These are phyloP conservation scores for Cyclura pinguis DNA, from an alignment of 2,797 vertebrate species.

Conservation along the genomic window DNA sequence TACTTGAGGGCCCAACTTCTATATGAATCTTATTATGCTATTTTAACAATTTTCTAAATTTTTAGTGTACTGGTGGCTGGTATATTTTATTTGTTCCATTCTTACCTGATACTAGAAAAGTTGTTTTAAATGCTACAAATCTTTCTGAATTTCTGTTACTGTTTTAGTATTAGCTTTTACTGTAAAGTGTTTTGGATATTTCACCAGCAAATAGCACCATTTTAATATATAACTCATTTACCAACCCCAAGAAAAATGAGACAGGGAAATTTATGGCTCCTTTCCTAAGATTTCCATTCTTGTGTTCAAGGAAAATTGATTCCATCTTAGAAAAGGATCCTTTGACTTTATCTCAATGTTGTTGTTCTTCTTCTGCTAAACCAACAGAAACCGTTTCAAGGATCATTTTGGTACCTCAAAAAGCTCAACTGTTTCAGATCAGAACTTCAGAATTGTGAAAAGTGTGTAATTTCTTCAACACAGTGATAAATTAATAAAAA, in stretches of 20 bases:
- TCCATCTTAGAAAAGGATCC: neutral
- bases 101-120: too few species aligned
- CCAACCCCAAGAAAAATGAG: neutral
- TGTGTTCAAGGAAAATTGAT: neutral
- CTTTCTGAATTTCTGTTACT: too few species aligned
- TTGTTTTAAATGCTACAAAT: too few species aligned
- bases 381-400: neutral
- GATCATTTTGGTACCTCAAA: neutral
- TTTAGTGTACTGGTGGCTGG: neutral
- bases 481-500: neutral
- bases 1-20: neutral
- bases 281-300: neutral
- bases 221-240: neutral
- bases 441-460: neutral
- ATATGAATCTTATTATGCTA: neutral
- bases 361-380: neutral
- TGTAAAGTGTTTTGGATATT: neutral
- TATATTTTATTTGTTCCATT: neutral
- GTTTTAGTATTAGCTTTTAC: neutral
- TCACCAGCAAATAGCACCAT: neutral
- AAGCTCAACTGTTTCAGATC: neutral
- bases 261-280: neutral
- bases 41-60: neutral
- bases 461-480: neutral
- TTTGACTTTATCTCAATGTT: neutral